Evolutionary conservation across 2,113 vertebrate genomes (phyloP), one percentile per base, ranked within the genome.

Genomic region (Philantomba maxwellii): DNA sequence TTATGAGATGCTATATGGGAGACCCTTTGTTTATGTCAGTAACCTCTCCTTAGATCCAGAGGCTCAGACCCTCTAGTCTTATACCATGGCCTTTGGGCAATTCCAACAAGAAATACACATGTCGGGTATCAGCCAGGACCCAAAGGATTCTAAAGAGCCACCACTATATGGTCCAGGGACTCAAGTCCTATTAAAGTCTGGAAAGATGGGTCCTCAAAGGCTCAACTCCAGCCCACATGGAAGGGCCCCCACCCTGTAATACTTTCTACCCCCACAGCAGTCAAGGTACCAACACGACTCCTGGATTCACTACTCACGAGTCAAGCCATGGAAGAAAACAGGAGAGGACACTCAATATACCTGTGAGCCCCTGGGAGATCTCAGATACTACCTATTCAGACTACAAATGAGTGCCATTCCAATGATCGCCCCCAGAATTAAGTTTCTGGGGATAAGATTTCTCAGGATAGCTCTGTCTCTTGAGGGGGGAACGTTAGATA

Each of bases 381-480:
- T n/a, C 62, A 64, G 62, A n/a, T 64, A n/a, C 62, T 64, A n/a
- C 62, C 15, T 64, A n/a, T 19, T 64, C 62, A 64, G 30, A n/a
- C 62, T 64, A 19, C 33, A 9, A 17, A 9, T 17, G 62, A 64
- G 30, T n/a, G 15, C 15, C 16, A n/a, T 64, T n/a, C 30, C 14
- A 19, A n/a, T 17, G 7, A 64, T n/a, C 0, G 2, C 7, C 3
- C 7, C 62, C 7, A 64, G 7, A 64, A 64, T 64, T n/a, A n/a
- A n/a, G 15, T 64, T 64, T 64, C 62, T 64, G 33, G 62, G 62
- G 33, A 64, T n/a, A n/a, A 64, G 30, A 17, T 64, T 64, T n/a
- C 33, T 64, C 62, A 64, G 62, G 33, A n/a, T 17, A 64, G 3
- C 15, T n/a, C 62, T 64, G 7, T 64, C 62, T n/a, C 33, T n/a